phyloP scores from a whole-genome alignment of 2,113 vertebrate species.

The Rhea americana region DNA sequence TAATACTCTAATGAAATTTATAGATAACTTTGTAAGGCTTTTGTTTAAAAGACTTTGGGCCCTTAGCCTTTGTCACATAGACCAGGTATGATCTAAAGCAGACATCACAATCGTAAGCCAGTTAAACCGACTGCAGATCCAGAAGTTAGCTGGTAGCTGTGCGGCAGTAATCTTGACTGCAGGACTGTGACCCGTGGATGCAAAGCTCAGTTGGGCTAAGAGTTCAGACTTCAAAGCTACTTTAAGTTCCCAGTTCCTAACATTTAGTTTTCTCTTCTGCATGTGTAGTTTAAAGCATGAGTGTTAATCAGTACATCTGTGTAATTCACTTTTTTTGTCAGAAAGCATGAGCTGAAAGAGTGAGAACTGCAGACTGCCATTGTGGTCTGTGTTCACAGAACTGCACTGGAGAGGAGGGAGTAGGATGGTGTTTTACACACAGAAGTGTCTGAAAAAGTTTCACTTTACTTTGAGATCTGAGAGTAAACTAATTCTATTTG shows the following conservation, averaged over 20 bases:
- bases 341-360: background rate
- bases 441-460: background rate
- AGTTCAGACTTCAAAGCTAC: background rate
- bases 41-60: background rate
- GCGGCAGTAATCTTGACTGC: background rate
- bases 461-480: background rate
- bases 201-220: background rate
- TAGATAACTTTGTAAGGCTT: background rate
- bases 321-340: background rate
- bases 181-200: background rate
- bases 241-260: background rate
- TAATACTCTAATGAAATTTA: background rate
- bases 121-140: background rate
- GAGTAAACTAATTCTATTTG: background rate
- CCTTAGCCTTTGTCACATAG: background rate
- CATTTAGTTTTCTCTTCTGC: background rate
- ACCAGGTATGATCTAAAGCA: background rate
- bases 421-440: background rate
- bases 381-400: background rate
- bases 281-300: background rate
- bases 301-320: background rate
- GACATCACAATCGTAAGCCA: background rate
- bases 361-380: background rate
- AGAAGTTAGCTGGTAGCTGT: rapidly evolving
- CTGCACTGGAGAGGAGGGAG: rapidly evolving